Evolutionary conservation across 2,797 vertebrate species (phyloP).

Genomic region (Spondyliosoma cantharus): DNA sequence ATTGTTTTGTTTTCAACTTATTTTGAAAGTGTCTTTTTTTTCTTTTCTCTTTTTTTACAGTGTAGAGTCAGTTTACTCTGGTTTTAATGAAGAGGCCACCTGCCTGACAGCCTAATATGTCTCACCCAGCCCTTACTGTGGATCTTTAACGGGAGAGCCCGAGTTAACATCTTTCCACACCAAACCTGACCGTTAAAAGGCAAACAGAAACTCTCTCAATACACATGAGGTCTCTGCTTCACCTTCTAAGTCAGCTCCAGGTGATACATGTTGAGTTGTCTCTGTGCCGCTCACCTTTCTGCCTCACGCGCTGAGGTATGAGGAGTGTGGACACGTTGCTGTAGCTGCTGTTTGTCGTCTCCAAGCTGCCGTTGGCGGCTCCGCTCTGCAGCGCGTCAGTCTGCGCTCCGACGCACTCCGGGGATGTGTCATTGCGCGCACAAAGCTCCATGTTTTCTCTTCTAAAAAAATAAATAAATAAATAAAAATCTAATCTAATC

Average conservation of each 20-base stretch:
- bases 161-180: not conserved
- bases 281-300: conserved; percentile 75
- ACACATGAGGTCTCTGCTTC: too few relatives aligned
- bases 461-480: too few relatives aligned
- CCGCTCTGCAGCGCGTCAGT: conserved; percentile 59
- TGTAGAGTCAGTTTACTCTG: not conserved
- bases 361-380: conserved; percentile 72
- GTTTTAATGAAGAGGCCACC: not conserved
- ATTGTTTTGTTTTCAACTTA: too few relatives aligned
- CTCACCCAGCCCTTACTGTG: not conserved
- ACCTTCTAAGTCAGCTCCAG: not conserved
- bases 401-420: conserved; percentile 70
- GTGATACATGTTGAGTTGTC: not conserved
- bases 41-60: too few relatives aligned
- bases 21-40: too few relatives aligned
- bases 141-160: not conserved
- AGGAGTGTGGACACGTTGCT: conserved; percentile 66
- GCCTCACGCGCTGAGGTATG: conserved; percentile 50
- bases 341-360: conserved; percentile 74
- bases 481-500: too few relatives aligned
- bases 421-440: conserved; percentile 69
- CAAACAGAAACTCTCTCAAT: not conserved
- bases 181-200: not conserved
- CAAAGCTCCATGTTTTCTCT: conserved; percentile 75
- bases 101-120: not conserved